Percentiles rank a stretch among this genome's conserved stretches.
Evolutionary conservation across 2,113 vertebrate genomes (phyloP).

Genomic region (Chlorocebus sabaeus): DNA sequence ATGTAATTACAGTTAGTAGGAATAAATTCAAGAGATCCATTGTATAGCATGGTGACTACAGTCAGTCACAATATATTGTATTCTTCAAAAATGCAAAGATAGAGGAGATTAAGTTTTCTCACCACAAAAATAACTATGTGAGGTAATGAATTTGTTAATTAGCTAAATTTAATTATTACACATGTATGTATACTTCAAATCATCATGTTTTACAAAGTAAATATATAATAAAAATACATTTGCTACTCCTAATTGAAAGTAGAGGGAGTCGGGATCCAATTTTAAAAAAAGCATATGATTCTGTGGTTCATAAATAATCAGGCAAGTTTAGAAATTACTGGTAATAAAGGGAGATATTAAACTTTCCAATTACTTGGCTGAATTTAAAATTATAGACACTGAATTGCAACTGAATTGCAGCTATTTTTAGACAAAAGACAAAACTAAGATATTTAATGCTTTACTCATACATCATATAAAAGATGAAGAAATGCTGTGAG

Average conservation of each 20-base stretch:
- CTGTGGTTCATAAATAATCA: not conserved
- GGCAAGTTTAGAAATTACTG: not conserved
- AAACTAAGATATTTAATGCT: not conserved
- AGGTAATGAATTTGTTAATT: not conserved
- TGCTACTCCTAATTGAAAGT: not conserved
- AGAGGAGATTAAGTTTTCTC: not conserved
- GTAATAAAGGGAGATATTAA: conserved; percentile 8
- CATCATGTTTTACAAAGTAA: not conserved
- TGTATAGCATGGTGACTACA: not conserved
- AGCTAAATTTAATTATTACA: not conserved
- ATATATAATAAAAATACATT: not conserved
- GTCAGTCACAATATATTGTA: not conserved
- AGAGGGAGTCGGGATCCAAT: not conserved
- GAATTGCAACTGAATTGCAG: not conserved
- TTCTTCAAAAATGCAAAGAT: not conserved
- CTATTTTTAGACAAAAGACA: not conserved
- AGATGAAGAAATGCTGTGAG: not conserved
- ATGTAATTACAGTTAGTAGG: not conserved
- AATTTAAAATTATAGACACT: not conserved
- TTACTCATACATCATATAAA: not conserved
- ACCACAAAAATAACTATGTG: not conserved
- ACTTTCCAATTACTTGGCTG: not conserved
- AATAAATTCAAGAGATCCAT: not conserved
- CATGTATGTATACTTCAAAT: not conserved
- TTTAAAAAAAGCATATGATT: not conserved